These are phyloP conservation scores for Myocastor coypus DNA, from an alignment of 2,113 vertebrate species.

Conservation along the genomic window DNA sequence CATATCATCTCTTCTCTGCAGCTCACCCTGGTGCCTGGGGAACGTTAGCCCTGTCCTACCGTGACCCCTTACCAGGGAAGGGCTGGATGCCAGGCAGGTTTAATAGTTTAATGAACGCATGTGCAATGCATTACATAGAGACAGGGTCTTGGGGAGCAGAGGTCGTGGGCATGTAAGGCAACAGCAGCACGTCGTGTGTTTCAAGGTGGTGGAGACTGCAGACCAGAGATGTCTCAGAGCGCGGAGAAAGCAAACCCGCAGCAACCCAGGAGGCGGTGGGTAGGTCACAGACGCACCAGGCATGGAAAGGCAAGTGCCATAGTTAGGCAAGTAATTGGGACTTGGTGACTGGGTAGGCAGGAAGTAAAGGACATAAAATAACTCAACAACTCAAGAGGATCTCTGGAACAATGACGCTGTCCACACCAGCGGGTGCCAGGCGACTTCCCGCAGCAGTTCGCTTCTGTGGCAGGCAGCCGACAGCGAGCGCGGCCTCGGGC, in stretches of 20 bases:
- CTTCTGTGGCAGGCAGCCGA: neutral
- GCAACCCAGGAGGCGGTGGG: neutral
- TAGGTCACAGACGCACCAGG: neutral
- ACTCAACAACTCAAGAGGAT: neutral
- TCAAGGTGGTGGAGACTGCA: neutral
- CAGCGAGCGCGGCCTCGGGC: neutral
- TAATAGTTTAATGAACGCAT: neutral
- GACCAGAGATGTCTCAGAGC: neutral
- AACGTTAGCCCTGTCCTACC: neutral
- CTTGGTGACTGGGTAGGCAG: neutral
- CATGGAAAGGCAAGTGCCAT: neutral
- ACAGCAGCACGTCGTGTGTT: neutral
- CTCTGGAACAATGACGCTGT: accelerated
- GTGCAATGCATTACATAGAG: no score
- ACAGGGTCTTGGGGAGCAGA: neutral
- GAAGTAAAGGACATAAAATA: neutral
- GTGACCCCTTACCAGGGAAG: neutral
- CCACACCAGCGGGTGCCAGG: accelerated
- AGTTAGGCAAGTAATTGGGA: no score
- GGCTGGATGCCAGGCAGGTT: neutral
- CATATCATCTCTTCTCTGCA: neutral
- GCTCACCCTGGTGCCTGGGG: neutral
- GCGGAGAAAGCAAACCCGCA: neutral
- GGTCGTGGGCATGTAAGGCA: neutral
- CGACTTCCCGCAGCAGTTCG: no score